phyloP scores from a whole-genome alignment of 2,797 vertebrate genomes.

The Sebastes cheni region DNA sequence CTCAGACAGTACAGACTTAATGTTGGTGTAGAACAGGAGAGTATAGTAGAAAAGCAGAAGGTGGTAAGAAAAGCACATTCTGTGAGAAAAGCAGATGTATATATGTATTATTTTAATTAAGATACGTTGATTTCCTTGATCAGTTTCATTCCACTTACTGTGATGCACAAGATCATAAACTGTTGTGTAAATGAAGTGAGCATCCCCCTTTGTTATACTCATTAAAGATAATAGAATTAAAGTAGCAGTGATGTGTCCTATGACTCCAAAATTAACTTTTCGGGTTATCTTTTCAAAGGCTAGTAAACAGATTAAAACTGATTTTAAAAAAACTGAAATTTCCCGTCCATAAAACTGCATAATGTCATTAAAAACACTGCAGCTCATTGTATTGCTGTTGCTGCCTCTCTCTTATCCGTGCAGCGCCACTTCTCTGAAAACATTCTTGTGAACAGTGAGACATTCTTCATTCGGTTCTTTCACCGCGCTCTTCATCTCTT shows the following conservation, averaged over 20 bases:
- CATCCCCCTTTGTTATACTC: background rate
- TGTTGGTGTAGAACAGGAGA: background rate
- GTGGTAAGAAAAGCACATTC: background rate
- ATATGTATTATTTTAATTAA: background rate
- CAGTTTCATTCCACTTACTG: background rate
- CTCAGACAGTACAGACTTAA: background rate
- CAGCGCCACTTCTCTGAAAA: background rate
- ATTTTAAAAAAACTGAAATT: background rate
- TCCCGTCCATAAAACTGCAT: background rate
- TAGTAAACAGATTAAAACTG: background rate
- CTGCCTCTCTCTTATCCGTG: background rate
- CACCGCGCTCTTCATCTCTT: background rate
- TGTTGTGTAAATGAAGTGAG: background rate
- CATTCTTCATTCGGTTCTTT: background rate
- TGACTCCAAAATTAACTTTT: background rate
- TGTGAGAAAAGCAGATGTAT: background rate
- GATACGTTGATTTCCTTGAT: background rate
- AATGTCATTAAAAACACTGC: background rate
- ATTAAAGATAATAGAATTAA: background rate
- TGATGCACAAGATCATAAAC: background rate
- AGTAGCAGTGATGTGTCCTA: background rate
- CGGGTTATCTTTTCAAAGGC: background rate
- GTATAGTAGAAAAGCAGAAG: background rate
- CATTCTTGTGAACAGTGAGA: background rate
- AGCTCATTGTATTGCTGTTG: background rate